These are phyloP conservation scores for Sebastes elongatus DNA, from an alignment of 2,797 vertebrate species.

Conservation along the genomic window DNA sequence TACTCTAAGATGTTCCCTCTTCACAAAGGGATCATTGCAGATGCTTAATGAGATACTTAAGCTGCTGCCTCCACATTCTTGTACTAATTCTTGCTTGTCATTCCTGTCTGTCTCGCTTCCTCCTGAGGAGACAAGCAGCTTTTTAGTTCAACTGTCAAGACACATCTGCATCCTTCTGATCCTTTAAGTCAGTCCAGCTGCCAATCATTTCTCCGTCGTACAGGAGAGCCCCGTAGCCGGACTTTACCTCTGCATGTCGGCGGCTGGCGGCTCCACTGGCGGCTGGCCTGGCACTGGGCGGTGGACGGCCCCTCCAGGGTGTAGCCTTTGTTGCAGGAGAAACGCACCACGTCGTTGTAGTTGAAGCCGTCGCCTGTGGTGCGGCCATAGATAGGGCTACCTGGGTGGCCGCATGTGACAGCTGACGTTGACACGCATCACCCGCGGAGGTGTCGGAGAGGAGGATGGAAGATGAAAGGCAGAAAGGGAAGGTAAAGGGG, in stretches of 20 bases:
- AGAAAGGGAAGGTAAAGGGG: not conserved
- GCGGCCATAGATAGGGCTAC: conserved; percentile 97
- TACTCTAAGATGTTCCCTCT: not conserved
- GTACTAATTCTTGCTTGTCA: not conserved
- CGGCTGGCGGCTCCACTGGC: conserved; percentile 96
- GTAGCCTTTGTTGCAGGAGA: conserved; percentile 95
- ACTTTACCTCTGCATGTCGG: conserved; percentile 93
- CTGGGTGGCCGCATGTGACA: conserved; percentile 96
- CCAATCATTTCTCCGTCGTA: conserved; percentile 28
- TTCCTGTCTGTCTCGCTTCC: not conserved
- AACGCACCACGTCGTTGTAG: conserved; percentile 94
- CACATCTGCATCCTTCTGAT: conserved; percentile 30
- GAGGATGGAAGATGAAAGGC: not conserved
- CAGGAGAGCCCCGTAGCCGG: conserved; percentile 1
- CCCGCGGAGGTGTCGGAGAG: not conserved
- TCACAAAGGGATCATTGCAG: conserved; percentile 1
- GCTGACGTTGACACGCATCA: conserved; percentile 77
- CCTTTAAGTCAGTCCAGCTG: conserved; percentile 20
- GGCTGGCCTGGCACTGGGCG: conserved; percentile 93
- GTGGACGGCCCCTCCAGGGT: conserved; percentile 93
- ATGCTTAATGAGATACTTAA: conserved; percentile 15
- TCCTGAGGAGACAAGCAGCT: conserved; percentile 13
- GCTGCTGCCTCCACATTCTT: not conserved
- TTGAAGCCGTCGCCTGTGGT: conserved; percentile 96
- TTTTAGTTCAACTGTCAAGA: conserved; percentile 40